Conservation (phyloP, 2,113 vertebrate genomes). For the Chloroceryle aenea region DNA sequence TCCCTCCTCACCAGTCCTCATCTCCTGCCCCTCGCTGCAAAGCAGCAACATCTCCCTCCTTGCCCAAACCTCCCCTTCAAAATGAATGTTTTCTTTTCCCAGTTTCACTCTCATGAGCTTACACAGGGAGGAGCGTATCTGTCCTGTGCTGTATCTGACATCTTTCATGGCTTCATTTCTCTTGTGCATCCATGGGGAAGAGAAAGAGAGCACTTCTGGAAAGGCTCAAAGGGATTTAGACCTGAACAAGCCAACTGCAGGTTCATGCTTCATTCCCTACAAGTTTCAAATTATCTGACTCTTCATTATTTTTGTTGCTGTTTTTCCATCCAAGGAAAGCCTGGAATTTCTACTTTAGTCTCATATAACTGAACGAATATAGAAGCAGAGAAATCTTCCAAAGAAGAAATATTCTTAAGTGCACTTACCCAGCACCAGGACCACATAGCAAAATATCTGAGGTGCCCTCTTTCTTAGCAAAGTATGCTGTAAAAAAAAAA, state of each 20-base stretch:
- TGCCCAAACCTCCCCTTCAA: background rate
- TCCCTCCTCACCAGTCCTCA: background rate
- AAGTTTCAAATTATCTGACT: background rate
- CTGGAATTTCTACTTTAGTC: background rate
- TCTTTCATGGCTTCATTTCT: background rate
- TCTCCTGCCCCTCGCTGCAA: background rate
- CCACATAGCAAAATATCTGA: constrained; percentile 90
- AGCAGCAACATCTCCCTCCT: background rate
- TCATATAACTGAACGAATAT: background rate
- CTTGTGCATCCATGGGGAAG: rapidly evolving
- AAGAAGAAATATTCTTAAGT: background rate
- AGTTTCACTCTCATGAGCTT: background rate
- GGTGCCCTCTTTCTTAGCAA: constrained; percentile 80
- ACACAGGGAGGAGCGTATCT: background rate
- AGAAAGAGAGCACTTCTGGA: background rate
- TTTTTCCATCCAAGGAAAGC: background rate
- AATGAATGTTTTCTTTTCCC: rapidly evolving
- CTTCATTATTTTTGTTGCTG: background rate
- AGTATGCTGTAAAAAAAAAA: constrained; percentile 71
- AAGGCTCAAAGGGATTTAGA: background rate
- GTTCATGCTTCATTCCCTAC: background rate
- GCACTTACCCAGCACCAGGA: constrained; percentile 87
- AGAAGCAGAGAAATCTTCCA: background rate
- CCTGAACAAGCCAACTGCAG: background rate
- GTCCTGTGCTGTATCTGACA: background rate